phyloP scores from a whole-genome alignment of 2,888 invertebrate species.

The Sericinus montela region DNA sequence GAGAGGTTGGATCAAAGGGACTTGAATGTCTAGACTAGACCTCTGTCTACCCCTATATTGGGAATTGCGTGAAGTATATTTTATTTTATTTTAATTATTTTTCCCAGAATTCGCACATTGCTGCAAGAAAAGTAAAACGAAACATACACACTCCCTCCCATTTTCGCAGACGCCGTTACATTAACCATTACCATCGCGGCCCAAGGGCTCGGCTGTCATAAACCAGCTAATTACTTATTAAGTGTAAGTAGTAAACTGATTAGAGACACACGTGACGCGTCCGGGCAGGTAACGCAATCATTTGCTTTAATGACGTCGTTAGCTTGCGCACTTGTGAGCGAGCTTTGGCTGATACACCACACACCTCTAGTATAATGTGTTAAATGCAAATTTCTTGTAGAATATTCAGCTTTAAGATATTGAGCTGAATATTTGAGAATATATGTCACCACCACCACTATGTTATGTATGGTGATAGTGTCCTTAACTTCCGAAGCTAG shows the following conservation, averaged over 20 bases:
- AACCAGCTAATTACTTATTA: constrained; percentile 17
- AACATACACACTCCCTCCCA: not conserved
- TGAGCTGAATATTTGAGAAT: too few species aligned
- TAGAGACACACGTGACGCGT: constrained; percentile 6
- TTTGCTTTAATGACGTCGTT: constrained; percentile 57
- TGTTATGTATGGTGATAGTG: too few species aligned
- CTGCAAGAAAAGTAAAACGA: not conserved
- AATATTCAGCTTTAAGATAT: too few species aligned
- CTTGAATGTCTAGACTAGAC: too few species aligned
- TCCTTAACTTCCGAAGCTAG: too few species aligned
- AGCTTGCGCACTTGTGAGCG: constrained; percentile 43
- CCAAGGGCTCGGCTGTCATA: constrained; percentile 10
- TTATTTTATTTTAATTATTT: too few species aligned
- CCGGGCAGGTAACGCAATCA: constrained; percentile 43
- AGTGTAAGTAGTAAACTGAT: constrained; percentile 17
- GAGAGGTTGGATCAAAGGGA: too few species aligned
- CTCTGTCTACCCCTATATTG: too few species aligned
- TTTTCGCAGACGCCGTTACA: not conserved
- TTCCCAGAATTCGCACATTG: too few species aligned
- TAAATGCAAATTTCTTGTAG: not conserved
- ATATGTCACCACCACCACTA: too few species aligned
- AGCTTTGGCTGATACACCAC: constrained; percentile 16
- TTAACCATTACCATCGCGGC: not conserved
- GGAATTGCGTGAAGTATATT: too few species aligned
- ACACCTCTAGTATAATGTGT: constrained; percentile 13